Base-by-base conservation (phyloP, 2,797 vertebrate genomes). In the Fistularia commersonii region DNA sequence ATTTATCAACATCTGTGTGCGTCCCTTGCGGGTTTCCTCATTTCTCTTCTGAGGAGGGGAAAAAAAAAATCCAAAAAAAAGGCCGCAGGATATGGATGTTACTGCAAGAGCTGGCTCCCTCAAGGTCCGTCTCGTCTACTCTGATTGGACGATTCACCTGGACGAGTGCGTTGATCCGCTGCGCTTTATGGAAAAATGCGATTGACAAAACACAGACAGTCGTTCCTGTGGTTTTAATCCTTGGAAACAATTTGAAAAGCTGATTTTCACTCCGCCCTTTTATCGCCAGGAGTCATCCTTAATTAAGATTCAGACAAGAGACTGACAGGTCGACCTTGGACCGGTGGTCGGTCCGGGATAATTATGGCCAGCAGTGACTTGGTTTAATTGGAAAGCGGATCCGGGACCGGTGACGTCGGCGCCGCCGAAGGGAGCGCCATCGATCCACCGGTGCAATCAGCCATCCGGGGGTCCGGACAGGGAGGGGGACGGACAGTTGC, bases 241-340 rank as follows among this genome's bases (percentile, higher is more conserved):
- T n/a, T n/a, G n/a, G n/a, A n/a, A n/a, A n/a, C n/a, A n/a, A n/a
- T n/a, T n/a, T 48, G 39, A 56, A 55, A 40, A 43, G 44, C 53
- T 55, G 64, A 61, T 48, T 47, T 23, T 52, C 48, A 55, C 32
- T 57, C 39, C 45, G 0, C 10, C 14, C 33, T 23, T 42, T 62
- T 35, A 58, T 31, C 15, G 57, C n/a, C 0, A 7, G 46, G 42
- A 51, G 34, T 49, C 62, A 66, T 67, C 58, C 61, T 68, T 70
- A 45, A 73, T 67, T 61, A 60, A 32, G 65, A 72, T 61, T 55
- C 55, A 61, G 55, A 48, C 48, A 12, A 34, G 1, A 1, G 56
- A 66, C 10, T 39, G 69, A 66, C 62, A 51, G 34, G 40, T 59
- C 65, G 69, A 69, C 73, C 71, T 69, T 59, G 59, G 38, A 75